Evolutionary conservation across 2,797 vertebrate species (phyloP).

Genomic region (Orestias chungarensis): DNA sequence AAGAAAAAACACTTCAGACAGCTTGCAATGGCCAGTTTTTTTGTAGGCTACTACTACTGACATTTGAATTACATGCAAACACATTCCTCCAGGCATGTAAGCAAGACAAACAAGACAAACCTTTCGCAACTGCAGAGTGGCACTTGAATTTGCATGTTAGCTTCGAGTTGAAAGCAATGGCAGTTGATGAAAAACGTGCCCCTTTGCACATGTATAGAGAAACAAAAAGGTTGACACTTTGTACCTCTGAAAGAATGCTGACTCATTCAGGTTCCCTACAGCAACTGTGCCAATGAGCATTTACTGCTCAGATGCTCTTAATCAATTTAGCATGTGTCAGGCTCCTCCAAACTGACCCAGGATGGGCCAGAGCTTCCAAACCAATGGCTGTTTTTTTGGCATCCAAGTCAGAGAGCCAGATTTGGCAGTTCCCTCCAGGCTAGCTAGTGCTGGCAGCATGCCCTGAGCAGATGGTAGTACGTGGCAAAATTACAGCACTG

Average conservation of each 20-base stretch:
- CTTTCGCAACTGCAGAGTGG: constrained; percentile 10
- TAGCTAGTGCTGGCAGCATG: constrained; percentile 47
- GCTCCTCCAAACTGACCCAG: constrained; percentile 56
- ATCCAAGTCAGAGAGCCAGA: constrained; percentile 46
- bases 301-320: constrained; percentile 62
- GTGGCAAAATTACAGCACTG: constrained; percentile 64
- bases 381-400: constrained; percentile 58
- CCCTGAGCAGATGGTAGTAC: constrained; percentile 77
- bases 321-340: constrained; percentile 73
- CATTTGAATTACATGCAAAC: constrained; percentile 21
- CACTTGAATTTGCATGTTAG: constrained; percentile 10
- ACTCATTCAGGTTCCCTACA: constrained; percentile 52
- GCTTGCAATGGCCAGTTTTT: constrained; percentile 32
- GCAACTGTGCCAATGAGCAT: constrained; percentile 53
- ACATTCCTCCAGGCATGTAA: constrained; percentile 27
- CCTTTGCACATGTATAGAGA: not conserved
- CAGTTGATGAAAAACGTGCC: constrained; percentile 2
- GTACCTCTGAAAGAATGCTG: constrained; percentile 40
- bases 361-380: constrained; percentile 45
- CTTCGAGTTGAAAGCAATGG: constrained; percentile 7
- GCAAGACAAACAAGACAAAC: constrained; percentile 27
- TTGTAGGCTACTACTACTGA: constrained; percentile 20
- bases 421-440: constrained; percentile 47
- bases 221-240: constrained; percentile 27
- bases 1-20: constrained; percentile 54